A percentile compares a stretch with the other conserved stretches of the same genome.
Conservation (phyloP, 2,797 vertebrate genomes). For the Buceros bicornis region DNA sequence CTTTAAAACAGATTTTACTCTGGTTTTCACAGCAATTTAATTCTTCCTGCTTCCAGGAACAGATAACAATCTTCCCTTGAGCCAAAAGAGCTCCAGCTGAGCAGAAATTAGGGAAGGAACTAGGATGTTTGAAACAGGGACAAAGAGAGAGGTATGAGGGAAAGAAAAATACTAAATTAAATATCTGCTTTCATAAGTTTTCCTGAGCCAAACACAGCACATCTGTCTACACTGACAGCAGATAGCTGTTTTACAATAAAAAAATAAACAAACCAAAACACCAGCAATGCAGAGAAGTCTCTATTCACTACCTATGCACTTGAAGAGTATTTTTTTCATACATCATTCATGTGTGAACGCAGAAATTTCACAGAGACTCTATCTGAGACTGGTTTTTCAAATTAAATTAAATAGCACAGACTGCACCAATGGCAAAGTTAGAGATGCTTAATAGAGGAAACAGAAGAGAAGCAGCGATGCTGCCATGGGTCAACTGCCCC, state of each 20-base stretch:
- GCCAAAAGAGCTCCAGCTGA: not conserved
- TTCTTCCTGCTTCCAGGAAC: not conserved
- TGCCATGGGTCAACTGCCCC: not conserved
- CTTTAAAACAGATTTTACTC: not conserved
- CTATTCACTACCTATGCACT: not conserved
- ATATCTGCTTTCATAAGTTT: not conserved
- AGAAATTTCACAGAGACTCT: not conserved
- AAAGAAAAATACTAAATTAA: not conserved
- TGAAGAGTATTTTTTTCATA: not conserved
- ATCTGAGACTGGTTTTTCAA: not conserved
- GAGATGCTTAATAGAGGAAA: not conserved
- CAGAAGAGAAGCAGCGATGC: not conserved
- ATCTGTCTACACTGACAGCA: not conserved
- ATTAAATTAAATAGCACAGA: not conserved
- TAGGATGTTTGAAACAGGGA: not conserved
- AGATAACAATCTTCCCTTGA: not conserved
- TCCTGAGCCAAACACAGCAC: not conserved
- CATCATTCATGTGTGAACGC: not conserved
- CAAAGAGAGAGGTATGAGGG: not conserved
- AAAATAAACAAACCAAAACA: not conserved
- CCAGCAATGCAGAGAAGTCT: not conserved
- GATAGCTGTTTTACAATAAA: not conserved
- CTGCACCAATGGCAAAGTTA: not conserved
- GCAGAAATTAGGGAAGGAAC: not conserved
- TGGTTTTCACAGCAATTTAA: not conserved